Percentiles rank a stretch among this genome's conserved stretches.
Conservation (phyloP, 2,797 vertebrate genomes). For the Scolopax bukidnonensis region DNA sequence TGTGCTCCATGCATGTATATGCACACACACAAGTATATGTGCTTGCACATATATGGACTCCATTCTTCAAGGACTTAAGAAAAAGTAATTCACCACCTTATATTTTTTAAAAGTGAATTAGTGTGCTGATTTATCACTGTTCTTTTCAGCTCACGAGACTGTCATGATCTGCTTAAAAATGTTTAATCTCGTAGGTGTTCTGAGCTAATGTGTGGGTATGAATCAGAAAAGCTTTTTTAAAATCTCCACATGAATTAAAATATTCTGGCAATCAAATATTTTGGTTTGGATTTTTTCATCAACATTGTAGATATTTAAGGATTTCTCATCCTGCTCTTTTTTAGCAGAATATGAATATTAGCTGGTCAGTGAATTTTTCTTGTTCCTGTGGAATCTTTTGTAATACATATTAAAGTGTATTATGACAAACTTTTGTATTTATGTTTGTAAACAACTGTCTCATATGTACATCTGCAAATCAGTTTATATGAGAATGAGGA, state of each 20-base stretch:
- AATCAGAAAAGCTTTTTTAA: not conserved
- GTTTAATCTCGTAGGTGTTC: not conserved
- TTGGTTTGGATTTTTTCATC: not conserved
- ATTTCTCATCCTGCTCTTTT: not conserved
- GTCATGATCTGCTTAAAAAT: not conserved
- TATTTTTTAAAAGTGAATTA: not conserved
- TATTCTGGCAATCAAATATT: not conserved
- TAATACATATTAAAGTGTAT: not conserved
- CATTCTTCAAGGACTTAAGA: not conserved
- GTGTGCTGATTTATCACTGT: not conserved
- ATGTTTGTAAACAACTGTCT: not conserved
- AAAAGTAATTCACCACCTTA: not conserved
- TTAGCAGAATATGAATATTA: not conserved
- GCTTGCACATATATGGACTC: not conserved
- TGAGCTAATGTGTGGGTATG: not conserved
- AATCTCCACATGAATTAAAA: not conserved
- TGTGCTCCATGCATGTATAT: not conserved
- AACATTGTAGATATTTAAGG: accelerated
- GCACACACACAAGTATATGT: not conserved
- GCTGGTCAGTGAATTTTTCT: not conserved
- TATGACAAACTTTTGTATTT: not conserved
- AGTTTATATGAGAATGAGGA: not conserved
- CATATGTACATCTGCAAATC: not conserved
- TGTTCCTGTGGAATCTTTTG: not conserved
- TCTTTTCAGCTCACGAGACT: not conserved